Base-by-base conservation (phyloP, 2,888 invertebrate genomes). In the Ashinkailepas kermadecensis region DNA sequence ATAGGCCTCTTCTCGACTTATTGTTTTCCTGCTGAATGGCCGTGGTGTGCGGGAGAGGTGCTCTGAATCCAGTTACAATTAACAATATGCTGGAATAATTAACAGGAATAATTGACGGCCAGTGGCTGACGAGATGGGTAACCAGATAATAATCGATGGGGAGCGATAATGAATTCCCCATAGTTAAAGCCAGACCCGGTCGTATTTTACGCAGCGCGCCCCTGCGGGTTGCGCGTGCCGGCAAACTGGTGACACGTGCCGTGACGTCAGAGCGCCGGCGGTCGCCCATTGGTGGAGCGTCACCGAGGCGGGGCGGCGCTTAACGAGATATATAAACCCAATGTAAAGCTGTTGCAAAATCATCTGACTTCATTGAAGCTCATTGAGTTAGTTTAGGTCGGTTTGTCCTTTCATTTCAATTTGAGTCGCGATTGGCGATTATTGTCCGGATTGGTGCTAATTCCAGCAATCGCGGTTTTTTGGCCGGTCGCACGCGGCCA, bases 311-410 rank as follows among this genome's bases (percentile, higher is more conserved):
- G 78, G 58, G 78, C 58, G 57, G 23, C 58, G 57, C 57, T 78
- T 78, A 78, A 78, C 78, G 78, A 78, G 15, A 12, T 78, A 78
- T 78, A 78, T 58, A 78, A 78, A 58, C 78, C 78, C 78, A 78
- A 78, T 78, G 78, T 78, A 78, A 58, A 23, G 57, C 57, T 58
- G 78, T 78, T 78, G 78, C 78, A 58, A 57, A 78, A 78, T 78
- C 78, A 78, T 78, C 78, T 58, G 58, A 58, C 78, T 58, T 78
- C 78, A 58, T 78, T 78, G 78, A 57, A 58, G 78, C 78, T 78
- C 23, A 58, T 78, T 78, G 78, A 78, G 78, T 78, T 78, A 57
- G 78, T 78, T 78, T 58, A 78, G 57, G 57, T 15, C 23, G 78
- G 23, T 23, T 18, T 39, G 74, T 74, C 74, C 74, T 74, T 74